Evolutionary conservation across 2,888 invertebrate species (phyloP), one percentile per base, ranked within the genome.

Genomic region (Microctonus aethiopoides): DNA sequence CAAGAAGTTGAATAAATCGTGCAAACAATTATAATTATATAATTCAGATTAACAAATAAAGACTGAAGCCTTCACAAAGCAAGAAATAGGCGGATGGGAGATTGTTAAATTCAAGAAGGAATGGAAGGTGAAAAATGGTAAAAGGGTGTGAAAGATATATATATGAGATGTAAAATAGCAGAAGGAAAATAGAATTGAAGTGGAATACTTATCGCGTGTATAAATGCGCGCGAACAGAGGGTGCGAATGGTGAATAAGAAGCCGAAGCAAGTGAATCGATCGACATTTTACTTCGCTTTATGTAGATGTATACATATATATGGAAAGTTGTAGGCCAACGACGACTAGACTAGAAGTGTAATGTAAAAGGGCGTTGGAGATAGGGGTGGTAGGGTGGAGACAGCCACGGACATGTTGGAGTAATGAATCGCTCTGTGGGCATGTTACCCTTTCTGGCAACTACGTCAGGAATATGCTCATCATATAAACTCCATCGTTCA

Each of bases 361-460:
- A n/a, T n/a, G n/a, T 62, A 61, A 61, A 32, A 66, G 56, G 71
- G 70, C 52, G 68, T 52, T 67, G 72, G 68, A 73, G 69, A 74
- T 66, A n/a, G n/a, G n/a, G 71, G 71, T 65, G 46, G 65, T 73
- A 60, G 70, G 65, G 76, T 72, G 74, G 75, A 78, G 76, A 78
- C 76, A 77, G 76, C 73, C 75, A 74, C 75, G 80, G 76, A 77
- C 77, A 78, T 80, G 79, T 77, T 76, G 74, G 75, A 75, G 80
- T 80, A 81, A 81, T 80, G 80, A 81, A 81, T 81, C 76, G 80
- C 73, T 81, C 77, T 77, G 76, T 72, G 74, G 77, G 72, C 77
- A 76, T 75, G 79, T 77, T 77, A 78, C 76, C 76, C 54, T 60
- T 54, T 69, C 70, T 65, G 62, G 68, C 68, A 75, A 73, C 67